Conservation (phyloP, 2,888 invertebrate species). For the Schizotus pectinicornis region DNA sequence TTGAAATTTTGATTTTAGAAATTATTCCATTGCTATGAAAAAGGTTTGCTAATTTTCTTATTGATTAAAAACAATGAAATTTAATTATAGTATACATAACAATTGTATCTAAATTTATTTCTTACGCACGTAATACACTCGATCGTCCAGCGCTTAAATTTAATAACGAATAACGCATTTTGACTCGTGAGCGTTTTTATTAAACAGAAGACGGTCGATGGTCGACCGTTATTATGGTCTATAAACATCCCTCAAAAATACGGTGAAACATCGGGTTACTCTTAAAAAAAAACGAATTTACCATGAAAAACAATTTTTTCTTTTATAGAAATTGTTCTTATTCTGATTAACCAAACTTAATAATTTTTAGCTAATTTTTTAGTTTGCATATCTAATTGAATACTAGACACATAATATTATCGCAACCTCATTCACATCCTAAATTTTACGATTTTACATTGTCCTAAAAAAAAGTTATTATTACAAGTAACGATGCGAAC, state of each 20-base stretch:
- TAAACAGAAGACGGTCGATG: background rate
- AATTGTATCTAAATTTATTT: constrained; percentile 1
- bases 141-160: too few species aligned
- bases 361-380: too few species aligned
- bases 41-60: constrained; percentile 7
- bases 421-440: too few species aligned
- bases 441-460: too few species aligned
- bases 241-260: constrained; percentile 7
- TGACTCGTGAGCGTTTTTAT: background rate
- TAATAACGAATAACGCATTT: background rate
- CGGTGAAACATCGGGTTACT: background rate
- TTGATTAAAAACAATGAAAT: constrained; percentile 2
- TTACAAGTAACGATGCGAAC: too few species aligned
- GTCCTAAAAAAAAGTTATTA: background rate
- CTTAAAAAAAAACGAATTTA: background rate
- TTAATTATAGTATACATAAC: background rate
- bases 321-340: constrained; percentile 8
- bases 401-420: too few species aligned
- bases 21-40: too few species aligned
- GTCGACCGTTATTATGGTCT: background rate
- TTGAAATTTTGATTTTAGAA: too few species aligned
- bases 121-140: background rate
- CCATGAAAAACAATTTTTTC: background rate
- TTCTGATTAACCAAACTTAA: background rate
- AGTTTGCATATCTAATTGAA: too few species aligned